Percentiles rank a stretch among this genome's conserved stretches.
Evolutionary conservation across 2,797 vertebrate genomes (phyloP).

Genomic region (Urophycis tenuis): DNA sequence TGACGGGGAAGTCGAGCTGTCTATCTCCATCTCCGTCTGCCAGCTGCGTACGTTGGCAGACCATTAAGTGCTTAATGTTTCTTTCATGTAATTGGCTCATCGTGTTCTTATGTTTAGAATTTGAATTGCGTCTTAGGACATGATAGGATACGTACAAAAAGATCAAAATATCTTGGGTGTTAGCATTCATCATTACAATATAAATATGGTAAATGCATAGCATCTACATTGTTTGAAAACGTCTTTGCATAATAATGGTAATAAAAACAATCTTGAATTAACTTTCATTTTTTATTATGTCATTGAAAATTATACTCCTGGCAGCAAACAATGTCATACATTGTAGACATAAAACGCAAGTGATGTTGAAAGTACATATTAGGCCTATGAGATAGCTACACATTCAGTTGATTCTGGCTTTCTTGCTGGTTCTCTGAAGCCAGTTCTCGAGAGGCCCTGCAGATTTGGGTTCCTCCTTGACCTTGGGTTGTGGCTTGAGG

Average conservation of each 20-base stretch:
- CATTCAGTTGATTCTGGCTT: slow-evolving; percentile 56
- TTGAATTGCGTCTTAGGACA: slow-evolving; percentile 61
- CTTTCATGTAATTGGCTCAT: slow-evolving; percentile 82
- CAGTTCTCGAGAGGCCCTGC: slow-evolving; percentile 59
- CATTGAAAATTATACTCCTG: slow-evolving; percentile 38
- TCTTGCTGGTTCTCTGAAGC: slow-evolving; percentile 70
- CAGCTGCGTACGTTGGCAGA: slow-evolving; percentile 64
- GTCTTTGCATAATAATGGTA: slow-evolving; percentile 74
- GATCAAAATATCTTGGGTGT: slow-evolving; percentile 33
- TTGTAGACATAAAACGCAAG: background rate
- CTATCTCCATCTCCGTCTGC: slow-evolving; percentile 56
- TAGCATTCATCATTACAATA: slow-evolving; percentile 66
- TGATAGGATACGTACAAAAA: slow-evolving; percentile 51
- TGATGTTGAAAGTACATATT: background rate
- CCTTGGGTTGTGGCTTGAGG: slow-evolving; percentile 51
- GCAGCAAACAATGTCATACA: background rate
- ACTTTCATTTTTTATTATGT: slow-evolving; percentile 37
- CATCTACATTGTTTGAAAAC: slow-evolving; percentile 73
- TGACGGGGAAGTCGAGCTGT: slow-evolving; percentile 38
- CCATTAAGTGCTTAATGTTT: slow-evolving; percentile 74
- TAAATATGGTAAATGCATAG: slow-evolving; percentile 70
- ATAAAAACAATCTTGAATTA: slow-evolving; percentile 70
- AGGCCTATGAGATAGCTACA: background rate
- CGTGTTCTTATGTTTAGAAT: slow-evolving; percentile 75
- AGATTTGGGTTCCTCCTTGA: slow-evolving; percentile 54